phyloP scores from a whole-genome alignment of 2,113 vertebrate species.

The Psittacula cyanocephala region DNA sequence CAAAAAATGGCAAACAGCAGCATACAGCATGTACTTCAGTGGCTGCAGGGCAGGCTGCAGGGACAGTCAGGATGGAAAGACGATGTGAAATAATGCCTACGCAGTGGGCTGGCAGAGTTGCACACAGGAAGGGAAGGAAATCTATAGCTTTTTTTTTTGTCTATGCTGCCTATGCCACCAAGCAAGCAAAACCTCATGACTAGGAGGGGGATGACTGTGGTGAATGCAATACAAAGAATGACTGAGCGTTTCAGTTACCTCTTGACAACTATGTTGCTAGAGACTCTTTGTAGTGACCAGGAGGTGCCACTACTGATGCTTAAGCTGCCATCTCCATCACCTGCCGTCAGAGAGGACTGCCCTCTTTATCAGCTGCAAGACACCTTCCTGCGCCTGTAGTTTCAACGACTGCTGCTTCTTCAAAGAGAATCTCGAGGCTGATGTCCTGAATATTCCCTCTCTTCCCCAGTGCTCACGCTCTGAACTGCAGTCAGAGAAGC shows the following conservation, averaged over 20 bases:
- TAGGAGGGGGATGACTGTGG: too few species aligned
- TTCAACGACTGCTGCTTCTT: not conserved
- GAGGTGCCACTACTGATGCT: not conserved
- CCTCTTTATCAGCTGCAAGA: not conserved
- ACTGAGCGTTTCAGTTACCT: not conserved
- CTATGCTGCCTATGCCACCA: not conserved
- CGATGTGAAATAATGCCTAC: not conserved
- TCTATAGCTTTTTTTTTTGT: not conserved
- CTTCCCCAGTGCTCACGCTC: not conserved
- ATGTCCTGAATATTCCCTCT: not conserved
- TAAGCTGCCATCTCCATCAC: not conserved
- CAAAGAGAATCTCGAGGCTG: not conserved
- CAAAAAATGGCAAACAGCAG: not conserved
- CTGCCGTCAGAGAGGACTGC: not conserved
- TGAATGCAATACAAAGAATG: not conserved
- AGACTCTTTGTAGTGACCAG: not conserved
- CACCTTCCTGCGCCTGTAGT: not conserved
- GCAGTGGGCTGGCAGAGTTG: fast-evolving
- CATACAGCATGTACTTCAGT: not conserved
- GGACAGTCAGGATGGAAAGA: not conserved
- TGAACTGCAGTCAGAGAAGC: not conserved
- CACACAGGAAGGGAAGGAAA: not conserved
- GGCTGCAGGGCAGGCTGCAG: not conserved
- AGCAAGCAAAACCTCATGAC: not conserved
- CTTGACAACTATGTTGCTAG: not conserved